Conservation (phyloP, 2,113 vertebrate species). For the Cyprinodon tularosa region DNA sequence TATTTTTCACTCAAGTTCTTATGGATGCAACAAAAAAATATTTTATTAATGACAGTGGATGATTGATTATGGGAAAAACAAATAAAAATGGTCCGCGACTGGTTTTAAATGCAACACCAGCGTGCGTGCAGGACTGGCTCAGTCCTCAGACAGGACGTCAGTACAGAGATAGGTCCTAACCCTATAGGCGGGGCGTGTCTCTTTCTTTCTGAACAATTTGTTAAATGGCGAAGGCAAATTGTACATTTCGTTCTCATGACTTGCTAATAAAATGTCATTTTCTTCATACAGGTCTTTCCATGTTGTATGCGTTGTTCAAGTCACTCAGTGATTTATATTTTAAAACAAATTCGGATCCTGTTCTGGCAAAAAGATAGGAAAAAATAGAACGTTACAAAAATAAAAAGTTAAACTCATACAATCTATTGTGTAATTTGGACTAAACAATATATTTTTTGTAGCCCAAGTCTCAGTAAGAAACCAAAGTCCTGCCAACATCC, state of each 20-base stretch:
- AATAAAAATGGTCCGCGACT: too few relatives aligned
- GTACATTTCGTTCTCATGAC: background rate
- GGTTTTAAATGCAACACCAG: background rate
- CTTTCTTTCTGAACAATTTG: background rate
- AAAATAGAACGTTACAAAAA: too few relatives aligned
- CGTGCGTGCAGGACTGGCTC: background rate
- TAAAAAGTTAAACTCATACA: too few relatives aligned
- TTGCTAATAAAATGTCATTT: background rate
- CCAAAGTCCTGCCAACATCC: background rate
- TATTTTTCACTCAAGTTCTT: background rate
- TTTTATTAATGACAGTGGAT: too few relatives aligned
- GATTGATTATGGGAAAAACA: too few relatives aligned
- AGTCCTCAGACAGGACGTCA: background rate
- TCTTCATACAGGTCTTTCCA: background rate
- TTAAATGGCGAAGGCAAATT: background rate
- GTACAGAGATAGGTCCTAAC: background rate
- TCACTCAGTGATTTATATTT: background rate
- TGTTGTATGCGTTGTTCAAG: background rate
- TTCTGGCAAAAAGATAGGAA: background rate
- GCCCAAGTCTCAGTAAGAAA: background rate
- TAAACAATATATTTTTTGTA: background rate
- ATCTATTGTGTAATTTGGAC: background rate
- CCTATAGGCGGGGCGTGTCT: background rate
- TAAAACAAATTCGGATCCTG: background rate
- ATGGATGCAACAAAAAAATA: background rate